A percentile compares a stretch with the other conserved stretches of the same genome.
phyloP scores from a whole-genome alignment of 2,888 invertebrate species.

The Dicranocentrus wangi region DNA sequence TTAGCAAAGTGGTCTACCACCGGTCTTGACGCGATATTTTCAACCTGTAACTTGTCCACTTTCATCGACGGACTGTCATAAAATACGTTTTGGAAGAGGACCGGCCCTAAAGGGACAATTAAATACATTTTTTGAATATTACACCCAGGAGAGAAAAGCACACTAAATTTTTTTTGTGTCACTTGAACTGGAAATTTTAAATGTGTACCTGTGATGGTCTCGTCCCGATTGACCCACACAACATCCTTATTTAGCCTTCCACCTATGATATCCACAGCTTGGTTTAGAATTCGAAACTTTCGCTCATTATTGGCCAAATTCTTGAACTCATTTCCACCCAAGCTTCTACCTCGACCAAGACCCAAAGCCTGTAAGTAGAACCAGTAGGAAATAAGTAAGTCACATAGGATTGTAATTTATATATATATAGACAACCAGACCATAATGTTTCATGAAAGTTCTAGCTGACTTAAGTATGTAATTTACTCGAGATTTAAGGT shows the following conservation, averaged over 20 bases:
- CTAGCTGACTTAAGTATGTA: too few relatives aligned
- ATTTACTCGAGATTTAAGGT: conserved; percentile 32
- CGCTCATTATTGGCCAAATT: conserved; percentile 11
- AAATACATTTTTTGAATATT: neutral
- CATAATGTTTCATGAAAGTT: too few relatives aligned
- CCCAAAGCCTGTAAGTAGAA: conserved; percentile 22
- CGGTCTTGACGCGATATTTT: neutral
- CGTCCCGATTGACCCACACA: conserved; percentile 15
- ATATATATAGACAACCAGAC: too few relatives aligned
- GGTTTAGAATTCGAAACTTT: neutral
- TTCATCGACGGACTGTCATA: neutral
- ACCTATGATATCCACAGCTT: neutral
- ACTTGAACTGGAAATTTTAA: too few relatives aligned
- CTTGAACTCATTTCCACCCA: conserved; percentile 26
- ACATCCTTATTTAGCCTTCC: neutral
- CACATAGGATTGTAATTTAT: too few relatives aligned
- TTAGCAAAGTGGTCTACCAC: conserved; percentile 20
- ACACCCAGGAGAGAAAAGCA: neutral
- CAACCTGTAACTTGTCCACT: conserved; percentile 7
- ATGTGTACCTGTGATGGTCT: conserved; percentile 13
- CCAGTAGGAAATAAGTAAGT: too few relatives aligned
- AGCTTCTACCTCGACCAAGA: conserved; percentile 22
- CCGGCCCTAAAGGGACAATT: neutral
- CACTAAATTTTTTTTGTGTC: too few relatives aligned
- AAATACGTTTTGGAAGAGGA: neutral